A percentile compares a stretch with the other conserved stretches of the same genome.
phyloP scores from a whole-genome alignment of 2,888 invertebrate species.

The Nemurella pictetii region DNA sequence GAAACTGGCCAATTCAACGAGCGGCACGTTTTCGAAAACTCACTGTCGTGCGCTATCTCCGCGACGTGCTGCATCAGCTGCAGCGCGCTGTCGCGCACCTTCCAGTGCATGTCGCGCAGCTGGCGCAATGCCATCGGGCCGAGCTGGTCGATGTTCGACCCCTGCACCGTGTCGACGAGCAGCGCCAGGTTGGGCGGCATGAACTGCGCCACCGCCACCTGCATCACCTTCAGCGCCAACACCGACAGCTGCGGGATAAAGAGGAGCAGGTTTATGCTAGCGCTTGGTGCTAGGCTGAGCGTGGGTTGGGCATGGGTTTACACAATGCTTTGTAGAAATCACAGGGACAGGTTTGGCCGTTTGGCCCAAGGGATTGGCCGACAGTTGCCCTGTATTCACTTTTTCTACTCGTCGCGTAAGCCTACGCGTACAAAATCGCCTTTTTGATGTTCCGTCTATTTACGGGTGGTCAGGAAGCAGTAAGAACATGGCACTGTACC shows the following conservation, averaged over 20 bases:
- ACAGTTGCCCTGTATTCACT: no score
- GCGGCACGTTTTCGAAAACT: no score
- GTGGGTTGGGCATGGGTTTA: no score
- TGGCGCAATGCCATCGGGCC: conserved; percentile 69
- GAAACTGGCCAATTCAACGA: neutral
- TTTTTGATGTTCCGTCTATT: no score
- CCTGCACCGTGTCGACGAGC: conserved; percentile 67
- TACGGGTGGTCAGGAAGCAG: no score
- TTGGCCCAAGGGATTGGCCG: no score
- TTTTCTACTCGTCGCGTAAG: no score
- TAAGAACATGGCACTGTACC: no score
- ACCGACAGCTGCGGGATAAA: conserved; percentile 69
- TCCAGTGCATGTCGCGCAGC: conserved; percentile 75
- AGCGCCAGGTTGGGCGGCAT: conserved; percentile 76
- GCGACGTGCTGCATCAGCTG: conserved; percentile 73
- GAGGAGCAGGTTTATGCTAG: neutral
- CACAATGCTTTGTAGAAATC: no score
- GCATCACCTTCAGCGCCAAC: conserved; percentile 69
- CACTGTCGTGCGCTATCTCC: conserved; percentile 70
- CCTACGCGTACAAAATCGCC: no score
- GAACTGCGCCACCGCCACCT: conserved; percentile 72
- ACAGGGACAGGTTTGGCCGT: no score
- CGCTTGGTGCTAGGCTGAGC: no score
- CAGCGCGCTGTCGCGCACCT: conserved; percentile 75
- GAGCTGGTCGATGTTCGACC: conserved; percentile 64